Evolutionary conservation across 1,140 invertebrate species (phyloP), one percentile per base, ranked within the genome.

Genomic region (Vanessa tameamea): DNA sequence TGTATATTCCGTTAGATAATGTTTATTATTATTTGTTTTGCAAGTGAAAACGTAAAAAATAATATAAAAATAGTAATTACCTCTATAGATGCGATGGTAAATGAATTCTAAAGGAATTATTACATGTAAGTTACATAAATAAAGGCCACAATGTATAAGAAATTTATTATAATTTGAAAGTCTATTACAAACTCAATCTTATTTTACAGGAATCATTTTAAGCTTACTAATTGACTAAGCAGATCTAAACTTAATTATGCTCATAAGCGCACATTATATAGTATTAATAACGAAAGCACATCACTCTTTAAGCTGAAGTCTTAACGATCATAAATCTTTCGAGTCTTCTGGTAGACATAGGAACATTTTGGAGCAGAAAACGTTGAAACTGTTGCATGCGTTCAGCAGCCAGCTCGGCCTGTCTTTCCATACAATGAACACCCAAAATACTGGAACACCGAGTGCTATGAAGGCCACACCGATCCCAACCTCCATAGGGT

Each of bases 381-480:
- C 83, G 78, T 96, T 96, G 70, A 97, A 95, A 47, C 92, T 82
- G 80, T 95, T 94, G 85, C 95, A 95, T 2, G 90, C 87, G 26
- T 85, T 84, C 50, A 93, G 88, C 69, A 95, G 74, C 94, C 94
- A 95, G 16, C 85, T 81, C 1, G 94, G 94, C 89, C 98, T 98
- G 50, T 95, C 95, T 85, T 96, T 94, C 97, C 97, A 98, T 63
- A 94, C 92, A 43, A 99, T 97, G 73, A 98, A 98, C 6, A 98
- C 81, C 47, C 95, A 94, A 87, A 99, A 99, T 4, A 99, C 95
- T 2, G 98, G 98, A 76, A 99, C 95, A 8, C 97, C 97, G 0
- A 90, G 57, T 7, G 81, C 77, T 76, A 98, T 98, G 75, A 99
- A 96, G 3, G 94, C 92, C 5, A 97, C 86, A 23, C 97, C 98